Percentiles rank a stretch among this genome's conserved stretches.
These are phyloP conservation scores for Neocrepidodera transversa DNA, from an alignment of 2,888 invertebrate genomes.

Conservation along the genomic window DNA sequence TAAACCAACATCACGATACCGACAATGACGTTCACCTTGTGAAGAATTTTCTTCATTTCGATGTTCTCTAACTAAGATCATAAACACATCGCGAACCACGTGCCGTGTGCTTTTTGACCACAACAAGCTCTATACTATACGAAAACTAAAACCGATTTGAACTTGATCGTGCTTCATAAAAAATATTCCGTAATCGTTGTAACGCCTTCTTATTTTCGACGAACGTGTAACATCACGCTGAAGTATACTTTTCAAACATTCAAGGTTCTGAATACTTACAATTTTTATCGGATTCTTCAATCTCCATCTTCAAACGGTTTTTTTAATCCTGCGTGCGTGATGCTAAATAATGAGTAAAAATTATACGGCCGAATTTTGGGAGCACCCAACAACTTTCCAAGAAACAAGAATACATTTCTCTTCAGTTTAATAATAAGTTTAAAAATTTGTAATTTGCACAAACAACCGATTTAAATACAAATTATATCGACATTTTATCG, in stretches of 20 bases:
- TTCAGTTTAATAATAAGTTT: too few species aligned
- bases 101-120: constrained; percentile 13
- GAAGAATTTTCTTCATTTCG: constrained; percentile 17
- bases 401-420: too few species aligned
- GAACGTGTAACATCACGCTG: constrained; percentile 13
- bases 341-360: not conserved
- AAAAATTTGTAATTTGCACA: too few species aligned
- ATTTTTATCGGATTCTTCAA: constrained; percentile 5
- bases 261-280: constrained; percentile 17
- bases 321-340: not conserved
- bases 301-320: constrained; percentile 8
- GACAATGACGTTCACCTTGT: constrained; percentile 19
- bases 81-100: constrained; percentile 8
- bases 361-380: too few species aligned
- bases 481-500: not conserved
- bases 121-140: constrained; percentile 12
- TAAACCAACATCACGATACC: too few species aligned
- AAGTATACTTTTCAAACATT: constrained; percentile 16
- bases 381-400: too few species aligned
- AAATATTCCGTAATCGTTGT: constrained; percentile 15
- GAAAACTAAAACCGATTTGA: constrained; percentile 12
- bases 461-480: not conserved
- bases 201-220: constrained; percentile 26
- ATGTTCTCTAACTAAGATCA: too few species aligned
- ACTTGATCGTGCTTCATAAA: constrained; percentile 18